Evolutionary conservation across 2,797 vertebrate genomes (phyloP), one percentile per base, ranked within the genome.

Genomic region (Leptoclinus maculatus): DNA sequence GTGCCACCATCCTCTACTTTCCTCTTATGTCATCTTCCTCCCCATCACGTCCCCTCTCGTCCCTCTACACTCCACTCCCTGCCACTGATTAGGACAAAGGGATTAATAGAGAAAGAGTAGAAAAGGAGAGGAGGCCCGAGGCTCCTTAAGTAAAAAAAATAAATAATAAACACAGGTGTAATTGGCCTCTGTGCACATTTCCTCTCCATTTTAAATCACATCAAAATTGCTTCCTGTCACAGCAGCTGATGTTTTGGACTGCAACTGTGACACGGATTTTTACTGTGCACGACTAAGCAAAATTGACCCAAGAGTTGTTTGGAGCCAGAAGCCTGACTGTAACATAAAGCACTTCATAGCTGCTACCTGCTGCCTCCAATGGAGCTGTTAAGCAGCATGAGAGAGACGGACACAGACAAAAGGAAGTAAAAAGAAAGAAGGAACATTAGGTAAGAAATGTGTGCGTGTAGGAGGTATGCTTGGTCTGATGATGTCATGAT

Each of bases 241-340:
- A 89, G 83, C 34, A 82, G 67, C 67, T 83, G 79, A 90, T 90
- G 82, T 87, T 83, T 87, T 75, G 74, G 78, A 88, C 77, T 39
- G 83, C 66, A 87, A 84, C 84, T 87, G 83, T 80, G 58, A 71
- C 63, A 75, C 71, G 63, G 34, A 64, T 87, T 89, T 79, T 72
- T 77, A 86, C 66, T 75, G 79, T 75, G 79, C 83, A 82, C 80
- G 80, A 91, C 82, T 76, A 68, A 78, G 66, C 25, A 78, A 82
- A 83, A 83, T 29, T 79, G 78, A 83, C 66, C 66, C 27, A 6
- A 53, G 36, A 73, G 76, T 79, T 73, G 78, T 86, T 82, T 77
- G 74, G 64, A 69, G 68, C 76, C 79, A 76, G 51, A 80, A 74
- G 39, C 53, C 23, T 47, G 49, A 60, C 39, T 3, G 12, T 80